Evolutionary conservation across 2,113 vertebrate species (phyloP).

Genomic region (Pluvianellus socialis): DNA sequence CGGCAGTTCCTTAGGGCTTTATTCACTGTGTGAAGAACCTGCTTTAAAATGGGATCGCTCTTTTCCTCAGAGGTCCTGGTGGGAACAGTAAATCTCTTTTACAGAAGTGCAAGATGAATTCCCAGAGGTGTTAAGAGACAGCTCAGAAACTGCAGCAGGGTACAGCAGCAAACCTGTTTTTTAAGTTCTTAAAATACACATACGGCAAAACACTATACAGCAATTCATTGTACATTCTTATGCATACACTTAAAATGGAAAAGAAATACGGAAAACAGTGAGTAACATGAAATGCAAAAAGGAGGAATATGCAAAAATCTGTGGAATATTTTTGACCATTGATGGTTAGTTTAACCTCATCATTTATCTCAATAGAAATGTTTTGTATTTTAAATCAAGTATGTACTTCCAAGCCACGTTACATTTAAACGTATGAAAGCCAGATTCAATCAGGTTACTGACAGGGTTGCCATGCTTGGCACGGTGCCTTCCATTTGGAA

Average conservation of each 20-base stretch:
- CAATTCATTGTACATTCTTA: not conserved
- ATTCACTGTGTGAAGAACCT: conserved; percentile 17
- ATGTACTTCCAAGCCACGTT: not conserved
- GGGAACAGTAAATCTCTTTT: conserved; percentile 25
- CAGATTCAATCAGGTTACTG: not conserved
- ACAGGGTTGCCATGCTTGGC: not conserved
- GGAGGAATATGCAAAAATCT: not conserved
- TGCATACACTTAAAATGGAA: not conserved
- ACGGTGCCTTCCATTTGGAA: not conserved
- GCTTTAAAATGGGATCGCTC: conserved; percentile 27
- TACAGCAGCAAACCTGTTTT: not conserved
- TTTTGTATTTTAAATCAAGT: not conserved
- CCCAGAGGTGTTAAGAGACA: not conserved
- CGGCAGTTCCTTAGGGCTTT: conserved; percentile 35
- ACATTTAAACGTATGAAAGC: not conserved
- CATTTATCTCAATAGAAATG: not conserved
- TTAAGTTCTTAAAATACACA: not conserved
- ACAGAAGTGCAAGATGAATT: conserved; percentile 44
- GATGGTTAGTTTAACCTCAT: not conserved
- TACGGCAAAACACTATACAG: not conserved
- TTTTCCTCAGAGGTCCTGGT: conserved; percentile 23
- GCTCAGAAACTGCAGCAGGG: not conserved
- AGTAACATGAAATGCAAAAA: not conserved
- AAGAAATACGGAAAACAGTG: not conserved
- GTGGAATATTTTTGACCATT: not conserved